These are phyloP conservation scores for Cheilosia impressa DNA, from an alignment of 2,888 invertebrate species.

Conservation along the genomic window DNA sequence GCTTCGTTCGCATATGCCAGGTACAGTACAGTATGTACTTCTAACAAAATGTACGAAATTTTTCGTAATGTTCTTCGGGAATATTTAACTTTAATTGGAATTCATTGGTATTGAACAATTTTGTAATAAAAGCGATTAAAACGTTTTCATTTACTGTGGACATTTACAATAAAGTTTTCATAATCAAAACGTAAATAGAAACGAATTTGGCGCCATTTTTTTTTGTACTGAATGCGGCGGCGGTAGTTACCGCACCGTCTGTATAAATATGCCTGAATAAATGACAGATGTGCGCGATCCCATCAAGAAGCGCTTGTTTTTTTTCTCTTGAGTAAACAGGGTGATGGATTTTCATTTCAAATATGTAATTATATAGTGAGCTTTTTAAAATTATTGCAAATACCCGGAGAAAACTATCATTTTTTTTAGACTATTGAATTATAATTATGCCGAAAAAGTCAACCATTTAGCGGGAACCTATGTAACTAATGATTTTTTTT, in stretches of 20 bases:
- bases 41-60: slow-evolving; percentile 46
- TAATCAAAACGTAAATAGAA: slow-evolving; percentile 35
- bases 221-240: slow-evolving; percentile 44
- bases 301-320: slow-evolving; percentile 53
- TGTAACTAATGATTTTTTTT: too few relatives aligned
- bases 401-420: too few relatives aligned
- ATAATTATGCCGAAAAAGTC: too few relatives aligned
- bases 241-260: too few relatives aligned
- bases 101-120: background rate
- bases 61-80: background rate
- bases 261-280: slow-evolving; percentile 38
- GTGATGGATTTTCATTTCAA: background rate
- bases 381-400: too few relatives aligned
- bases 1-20: slow-evolving; percentile 51
- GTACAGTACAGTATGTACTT: slow-evolving; percentile 67
- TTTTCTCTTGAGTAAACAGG: slow-evolving; percentile 13
- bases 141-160: background rate
- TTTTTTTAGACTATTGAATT: too few relatives aligned
- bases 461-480: too few relatives aligned
- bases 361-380: background rate
- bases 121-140: background rate
- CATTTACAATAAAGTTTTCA: background rate
- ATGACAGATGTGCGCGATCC: slow-evolving; percentile 57
- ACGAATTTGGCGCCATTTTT: slow-evolving; percentile 74
- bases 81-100: background rate